phyloP scores from a whole-genome alignment of 2,797 vertebrate genomes.

The Megalops cyprinoides region DNA sequence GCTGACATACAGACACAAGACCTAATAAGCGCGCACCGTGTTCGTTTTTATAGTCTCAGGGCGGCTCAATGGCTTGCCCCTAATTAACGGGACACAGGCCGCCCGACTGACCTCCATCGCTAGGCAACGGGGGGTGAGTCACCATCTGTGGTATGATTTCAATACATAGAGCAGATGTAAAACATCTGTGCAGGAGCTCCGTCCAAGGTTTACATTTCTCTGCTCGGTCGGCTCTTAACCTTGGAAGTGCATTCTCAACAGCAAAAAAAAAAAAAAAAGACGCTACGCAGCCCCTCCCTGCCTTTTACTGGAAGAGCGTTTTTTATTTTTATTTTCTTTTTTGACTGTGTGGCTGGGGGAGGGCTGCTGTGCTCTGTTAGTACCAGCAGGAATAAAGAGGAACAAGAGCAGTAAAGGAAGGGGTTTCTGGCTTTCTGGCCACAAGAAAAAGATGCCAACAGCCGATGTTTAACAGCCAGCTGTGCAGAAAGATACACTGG shows the following conservation, averaged over 20 bases:
- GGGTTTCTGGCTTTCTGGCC: neutral
- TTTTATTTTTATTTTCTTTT: neutral
- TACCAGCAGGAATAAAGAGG: neutral
- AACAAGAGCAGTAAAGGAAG: neutral
- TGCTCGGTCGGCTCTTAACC: slow-evolving; percentile 13
- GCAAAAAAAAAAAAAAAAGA: slow-evolving; percentile 17
- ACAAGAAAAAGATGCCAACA: neutral
- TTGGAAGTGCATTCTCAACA: slow-evolving; percentile 25
- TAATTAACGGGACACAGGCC: slow-evolving; percentile 20
- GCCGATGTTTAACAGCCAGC: neutral
- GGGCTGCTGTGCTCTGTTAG: too few relatives aligned
- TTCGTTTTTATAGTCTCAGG: neutral
- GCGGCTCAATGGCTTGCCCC: neutral
- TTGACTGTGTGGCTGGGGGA: too few relatives aligned
- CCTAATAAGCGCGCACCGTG: neutral
- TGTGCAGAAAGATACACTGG: neutral
- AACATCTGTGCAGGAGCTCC: slow-evolving; percentile 50
- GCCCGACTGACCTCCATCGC: slow-evolving; percentile 40
- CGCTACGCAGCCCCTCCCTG: neutral
- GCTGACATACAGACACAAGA: neutral
- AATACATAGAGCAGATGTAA: slow-evolving; percentile 53
- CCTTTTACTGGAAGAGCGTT: slow-evolving; percentile 23
- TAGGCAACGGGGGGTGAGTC: slow-evolving; percentile 48
- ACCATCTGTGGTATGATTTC: slow-evolving; percentile 51
- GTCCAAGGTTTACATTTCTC: slow-evolving; percentile 41